A percentile compares a stretch with the other conserved stretches of the same genome.
Evolutionary conservation across 1,140 invertebrate genomes (phyloP).

Genomic region (Drosophila oshimai): DNA sequence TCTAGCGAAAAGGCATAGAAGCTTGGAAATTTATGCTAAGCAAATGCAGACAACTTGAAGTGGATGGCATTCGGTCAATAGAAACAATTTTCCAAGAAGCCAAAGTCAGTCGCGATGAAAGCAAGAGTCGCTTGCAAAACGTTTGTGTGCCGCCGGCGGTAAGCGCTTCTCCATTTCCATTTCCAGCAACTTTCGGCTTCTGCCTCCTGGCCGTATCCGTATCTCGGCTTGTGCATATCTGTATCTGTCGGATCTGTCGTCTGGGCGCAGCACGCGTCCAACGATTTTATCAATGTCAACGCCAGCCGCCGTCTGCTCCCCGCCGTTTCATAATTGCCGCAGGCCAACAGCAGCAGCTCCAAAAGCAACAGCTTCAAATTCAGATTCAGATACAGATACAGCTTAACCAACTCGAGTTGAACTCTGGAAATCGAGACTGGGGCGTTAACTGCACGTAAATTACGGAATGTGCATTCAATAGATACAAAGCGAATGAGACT

Average conservation of each 20-base stretch:
- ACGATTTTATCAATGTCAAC: constrained; percentile 79
- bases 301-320: constrained; percentile 33
- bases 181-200: neutral
- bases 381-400: neutral
- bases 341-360: constrained; percentile 24
- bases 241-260: constrained; percentile 23
- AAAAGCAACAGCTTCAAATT: constrained; percentile 31
- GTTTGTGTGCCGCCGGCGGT: neutral
- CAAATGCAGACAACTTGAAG: constrained; percentile 51
- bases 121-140: constrained; percentile 37
- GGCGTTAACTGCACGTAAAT: constrained; percentile 25
- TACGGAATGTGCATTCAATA: constrained; percentile 37
- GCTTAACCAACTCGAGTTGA: constrained; percentile 1
- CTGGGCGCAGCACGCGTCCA: constrained; percentile 61
- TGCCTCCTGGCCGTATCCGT: constrained; percentile 9
- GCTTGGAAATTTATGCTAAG: constrained; percentile 67
- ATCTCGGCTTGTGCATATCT: neutral
- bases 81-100: constrained; percentile 34
- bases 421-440: constrained; percentile 10
- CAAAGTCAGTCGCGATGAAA: constrained; percentile 14
- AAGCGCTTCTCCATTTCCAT: neutral
- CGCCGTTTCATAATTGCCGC: constrained; percentile 59
- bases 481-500: constrained; percentile 10
- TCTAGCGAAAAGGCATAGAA: constrained; percentile 14
- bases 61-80: constrained; percentile 36